phyloP scores from a whole-genome alignment of 2,888 invertebrate species.

The Apamea crenata region DNA sequence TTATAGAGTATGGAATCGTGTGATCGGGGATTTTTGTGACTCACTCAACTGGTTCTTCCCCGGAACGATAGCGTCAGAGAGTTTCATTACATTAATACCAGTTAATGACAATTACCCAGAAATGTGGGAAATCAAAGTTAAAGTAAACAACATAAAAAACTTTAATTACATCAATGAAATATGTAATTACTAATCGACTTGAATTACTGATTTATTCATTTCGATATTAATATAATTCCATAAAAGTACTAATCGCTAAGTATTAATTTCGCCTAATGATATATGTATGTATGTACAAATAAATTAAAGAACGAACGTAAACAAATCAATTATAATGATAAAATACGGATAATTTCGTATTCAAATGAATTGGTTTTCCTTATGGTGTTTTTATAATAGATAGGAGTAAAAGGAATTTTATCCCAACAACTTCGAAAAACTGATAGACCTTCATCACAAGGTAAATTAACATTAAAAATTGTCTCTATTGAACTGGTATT shows the following conservation, averaged over 20 bases:
- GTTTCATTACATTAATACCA: conserved; percentile 60
- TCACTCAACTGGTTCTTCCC: conserved; percentile 80
- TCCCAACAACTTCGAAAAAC: not conserved
- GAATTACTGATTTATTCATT: conserved; percentile 16
- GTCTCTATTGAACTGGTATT: not conserved
- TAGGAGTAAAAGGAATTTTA: not conserved
- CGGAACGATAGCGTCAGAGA: conserved; percentile 60
- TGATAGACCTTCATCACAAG: not conserved
- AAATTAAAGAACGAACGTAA: conserved; percentile 32
- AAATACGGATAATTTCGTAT: not conserved
- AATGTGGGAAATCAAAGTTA: conserved; percentile 33
- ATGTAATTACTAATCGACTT: not conserved
- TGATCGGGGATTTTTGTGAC: conserved; percentile 79
- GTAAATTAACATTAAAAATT: not conserved
- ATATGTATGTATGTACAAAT: conserved; percentile 14
- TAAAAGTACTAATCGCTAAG: conserved; percentile 19
- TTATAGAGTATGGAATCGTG: not conserved
- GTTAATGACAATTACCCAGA: conserved; percentile 49
- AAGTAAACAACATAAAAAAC: not conserved
- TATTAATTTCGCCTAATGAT: conserved; percentile 13
- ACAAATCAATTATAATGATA: conserved; percentile 12
- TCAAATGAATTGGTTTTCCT: not conserved
- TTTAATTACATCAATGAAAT: no score
- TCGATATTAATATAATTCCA: conserved; percentile 22
- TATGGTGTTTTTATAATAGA: no score